A percentile compares a stretch with the other conserved stretches of the same genome.
Conservation (phyloP, 1,140 invertebrate species). For the Potamilus streckersoni region DNA sequence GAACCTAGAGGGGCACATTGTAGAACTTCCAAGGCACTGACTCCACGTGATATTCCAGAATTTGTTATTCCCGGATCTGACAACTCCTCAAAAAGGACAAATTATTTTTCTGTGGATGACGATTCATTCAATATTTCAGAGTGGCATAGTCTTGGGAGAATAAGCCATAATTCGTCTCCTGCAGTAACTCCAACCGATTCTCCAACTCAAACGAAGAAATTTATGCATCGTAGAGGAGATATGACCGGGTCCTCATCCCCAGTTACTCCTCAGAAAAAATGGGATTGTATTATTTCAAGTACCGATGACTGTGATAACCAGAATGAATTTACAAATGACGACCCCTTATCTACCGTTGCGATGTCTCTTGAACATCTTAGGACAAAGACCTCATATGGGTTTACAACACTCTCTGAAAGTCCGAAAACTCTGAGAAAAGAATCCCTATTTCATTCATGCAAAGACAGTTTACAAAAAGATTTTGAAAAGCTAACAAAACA, state of each 20-base stretch:
- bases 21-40: constrained; percentile 34
- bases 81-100: constrained; percentile 53
- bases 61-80: constrained; percentile 60
- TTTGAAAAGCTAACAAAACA: constrained; percentile 6
- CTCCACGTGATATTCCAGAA: constrained; percentile 57
- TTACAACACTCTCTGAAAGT: constrained; percentile 49
- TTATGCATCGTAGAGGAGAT: constrained; percentile 15
- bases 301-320: constrained; percentile 12
- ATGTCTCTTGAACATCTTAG: constrained; percentile 50
- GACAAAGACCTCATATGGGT: constrained; percentile 45
- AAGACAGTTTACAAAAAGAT: constrained; percentile 16
- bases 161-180: constrained; percentile 13
- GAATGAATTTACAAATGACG: constrained; percentile 40
- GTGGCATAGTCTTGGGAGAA: constrained; percentile 20
- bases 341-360: constrained; percentile 47
- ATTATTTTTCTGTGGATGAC: constrained; percentile 45
- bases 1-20: constrained; percentile 2
- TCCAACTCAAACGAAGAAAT: constrained; percentile 10
- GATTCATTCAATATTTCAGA: constrained; percentile 24
- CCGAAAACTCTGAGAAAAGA: constrained; percentile 54
- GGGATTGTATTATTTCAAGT: constrained; percentile 30
- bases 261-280: constrained; percentile 50
- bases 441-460: constrained; percentile 43
- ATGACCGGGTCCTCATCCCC: constrained; percentile 38
- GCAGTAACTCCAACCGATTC: constrained; percentile 1